These are phyloP conservation scores for Luffia ferchaultella DNA, from an alignment of 2,888 invertebrate species.

Conservation along the genomic window DNA sequence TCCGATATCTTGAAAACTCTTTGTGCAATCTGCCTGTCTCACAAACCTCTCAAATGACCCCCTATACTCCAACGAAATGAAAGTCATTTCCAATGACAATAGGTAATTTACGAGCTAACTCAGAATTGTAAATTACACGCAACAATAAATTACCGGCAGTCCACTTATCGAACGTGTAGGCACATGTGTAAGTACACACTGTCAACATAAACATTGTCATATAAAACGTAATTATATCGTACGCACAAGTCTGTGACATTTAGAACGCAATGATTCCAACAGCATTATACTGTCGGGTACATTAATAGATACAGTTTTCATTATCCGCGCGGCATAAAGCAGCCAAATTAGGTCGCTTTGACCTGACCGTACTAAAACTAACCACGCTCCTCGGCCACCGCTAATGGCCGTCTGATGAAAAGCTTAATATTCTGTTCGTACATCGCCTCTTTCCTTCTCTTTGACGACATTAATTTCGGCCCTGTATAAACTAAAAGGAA, in stretches of 20 bases:
- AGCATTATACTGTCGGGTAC: not conserved
- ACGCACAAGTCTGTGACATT: not conserved
- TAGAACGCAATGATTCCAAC: not conserved
- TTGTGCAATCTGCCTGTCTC: too few relatives aligned
- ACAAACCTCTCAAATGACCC: too few relatives aligned
- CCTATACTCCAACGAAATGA: too few relatives aligned
- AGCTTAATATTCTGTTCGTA: slow-evolving; percentile 39
- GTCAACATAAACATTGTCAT: too few relatives aligned
- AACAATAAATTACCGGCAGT: too few relatives aligned
- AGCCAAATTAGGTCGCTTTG: slow-evolving; percentile 19
- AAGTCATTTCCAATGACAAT: too few relatives aligned
- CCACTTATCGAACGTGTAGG: too few relatives aligned
- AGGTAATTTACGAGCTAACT: too few relatives aligned
- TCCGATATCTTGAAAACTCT: too few relatives aligned
- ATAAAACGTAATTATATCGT: too few relatives aligned
- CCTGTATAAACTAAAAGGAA: slow-evolving; percentile 33
- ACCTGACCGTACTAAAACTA: slow-evolving; percentile 11
- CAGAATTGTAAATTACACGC: too few relatives aligned
- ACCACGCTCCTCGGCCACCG: slow-evolving; percentile 15
- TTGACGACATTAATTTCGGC: slow-evolving; percentile 44
- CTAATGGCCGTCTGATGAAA: slow-evolving; percentile 39
- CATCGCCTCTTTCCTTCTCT: slow-evolving; percentile 25
- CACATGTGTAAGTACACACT: too few relatives aligned
- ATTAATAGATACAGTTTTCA: not conserved
- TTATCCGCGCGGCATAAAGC: slow-evolving; percentile 12